Percentiles rank a stretch among this genome's conserved stretches.
Conservation (phyloP, 2,797 vertebrate genomes). For the Etheostoma nigrum region DNA sequence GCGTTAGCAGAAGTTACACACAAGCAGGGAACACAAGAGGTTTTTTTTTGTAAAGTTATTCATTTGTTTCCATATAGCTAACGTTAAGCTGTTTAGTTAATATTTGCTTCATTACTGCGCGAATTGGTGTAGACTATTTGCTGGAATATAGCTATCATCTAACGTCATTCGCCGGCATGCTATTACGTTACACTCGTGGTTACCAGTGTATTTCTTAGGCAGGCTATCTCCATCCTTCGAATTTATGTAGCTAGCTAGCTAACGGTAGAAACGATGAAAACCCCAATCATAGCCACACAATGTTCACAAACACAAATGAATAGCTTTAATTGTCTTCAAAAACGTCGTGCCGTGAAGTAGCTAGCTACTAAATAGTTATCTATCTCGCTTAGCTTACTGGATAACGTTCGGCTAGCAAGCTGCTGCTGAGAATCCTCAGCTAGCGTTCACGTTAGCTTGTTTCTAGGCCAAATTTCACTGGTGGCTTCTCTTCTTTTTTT, state of each 20-base stretch:
- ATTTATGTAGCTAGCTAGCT: too few relatives aligned
- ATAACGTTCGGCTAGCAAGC: background rate
- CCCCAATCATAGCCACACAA: fast-evolving
- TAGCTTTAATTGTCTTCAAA: background rate
- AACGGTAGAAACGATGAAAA: background rate
- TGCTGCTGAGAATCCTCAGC: conserved; percentile 38
- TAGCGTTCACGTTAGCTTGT: conserved; percentile 51
- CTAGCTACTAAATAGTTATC: background rate
- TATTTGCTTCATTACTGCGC: conserved; percentile 1
- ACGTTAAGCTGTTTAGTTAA: background rate
- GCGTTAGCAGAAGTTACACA: background rate
- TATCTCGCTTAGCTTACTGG: too few relatives aligned
- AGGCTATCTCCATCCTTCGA: fast-evolving
- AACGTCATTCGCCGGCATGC: conserved; percentile 45
- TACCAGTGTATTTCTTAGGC: conserved; percentile 4
- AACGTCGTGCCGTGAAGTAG: background rate
- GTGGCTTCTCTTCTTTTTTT: background rate
- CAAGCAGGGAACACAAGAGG: fast-evolving
- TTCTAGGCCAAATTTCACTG: conserved; percentile 66
- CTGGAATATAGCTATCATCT: conserved; percentile 49
- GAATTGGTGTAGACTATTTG: conserved; percentile 55
- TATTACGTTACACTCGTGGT: conserved; percentile 51
- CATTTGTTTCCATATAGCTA: too few relatives aligned
- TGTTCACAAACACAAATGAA: fast-evolving
- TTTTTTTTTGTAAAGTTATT: background rate